These are phyloP conservation scores for Turnix velox DNA, from an alignment of 2,113 vertebrate species.

Conservation along the genomic window DNA sequence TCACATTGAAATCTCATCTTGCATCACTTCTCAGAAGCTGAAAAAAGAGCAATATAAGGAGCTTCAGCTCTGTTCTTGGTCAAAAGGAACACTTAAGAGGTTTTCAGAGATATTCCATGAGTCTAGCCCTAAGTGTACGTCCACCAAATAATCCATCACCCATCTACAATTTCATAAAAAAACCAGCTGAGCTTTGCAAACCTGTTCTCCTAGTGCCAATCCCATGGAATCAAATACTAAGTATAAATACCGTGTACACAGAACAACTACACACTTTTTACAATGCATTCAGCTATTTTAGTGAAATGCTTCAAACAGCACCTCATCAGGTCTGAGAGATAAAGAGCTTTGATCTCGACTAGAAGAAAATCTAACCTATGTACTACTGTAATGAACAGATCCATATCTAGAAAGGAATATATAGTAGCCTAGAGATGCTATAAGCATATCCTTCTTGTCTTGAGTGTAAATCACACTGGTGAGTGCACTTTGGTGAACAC, in stretches of 20 bases:
- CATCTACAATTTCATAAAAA: neutral
- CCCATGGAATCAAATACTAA: neutral
- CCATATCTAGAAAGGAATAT: neutral
- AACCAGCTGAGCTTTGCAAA: neutral
- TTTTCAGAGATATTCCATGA: neutral
- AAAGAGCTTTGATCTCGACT: neutral
- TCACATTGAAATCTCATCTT: neutral
- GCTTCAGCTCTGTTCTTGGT: neutral
- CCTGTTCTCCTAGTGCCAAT: neutral
- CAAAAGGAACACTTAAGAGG: neutral
- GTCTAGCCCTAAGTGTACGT: neutral
- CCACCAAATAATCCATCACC: neutral
- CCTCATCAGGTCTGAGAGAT: neutral
- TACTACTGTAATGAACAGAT: neutral
- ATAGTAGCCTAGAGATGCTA: neutral
- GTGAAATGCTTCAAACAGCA: neutral
- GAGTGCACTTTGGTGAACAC: neutral
- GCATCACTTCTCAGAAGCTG: neutral
- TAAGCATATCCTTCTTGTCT: rapidly evolving
- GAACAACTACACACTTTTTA: neutral
- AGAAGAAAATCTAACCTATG: neutral
- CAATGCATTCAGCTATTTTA: neutral
- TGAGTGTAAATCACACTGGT: neutral
- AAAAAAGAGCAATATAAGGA: neutral
- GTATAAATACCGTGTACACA: neutral